Percentiles rank a stretch among this genome's conserved stretches.
Conservation (phyloP, 1,140 invertebrate species). For the Plodia interpunctella region DNA sequence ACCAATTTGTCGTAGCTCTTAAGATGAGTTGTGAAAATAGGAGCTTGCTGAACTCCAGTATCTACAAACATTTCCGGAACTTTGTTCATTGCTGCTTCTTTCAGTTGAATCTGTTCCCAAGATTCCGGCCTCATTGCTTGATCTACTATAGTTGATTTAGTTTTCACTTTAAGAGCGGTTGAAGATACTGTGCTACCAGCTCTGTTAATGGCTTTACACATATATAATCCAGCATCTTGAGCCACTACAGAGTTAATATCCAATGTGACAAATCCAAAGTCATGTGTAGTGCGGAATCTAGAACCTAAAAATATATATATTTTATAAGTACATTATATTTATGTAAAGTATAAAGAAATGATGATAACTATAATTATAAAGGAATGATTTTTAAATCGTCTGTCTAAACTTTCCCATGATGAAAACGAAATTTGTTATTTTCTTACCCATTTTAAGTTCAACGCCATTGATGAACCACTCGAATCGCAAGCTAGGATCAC, state of each 20-base stretch:
- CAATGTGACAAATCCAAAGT: conserved; percentile 95
- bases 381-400: too few species aligned
- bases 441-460: conserved; percentile 90
- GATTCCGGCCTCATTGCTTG: conserved; percentile 91
- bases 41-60: conserved; percentile 88
- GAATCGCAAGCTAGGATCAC: conserved; percentile 92
- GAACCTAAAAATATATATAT: conserved; percentile 85
- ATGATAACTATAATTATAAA: too few species aligned
- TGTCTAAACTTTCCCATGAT: too few species aligned
- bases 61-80: conserved; percentile 91
- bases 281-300: conserved; percentile 91
- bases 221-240: conserved; percentile 94
- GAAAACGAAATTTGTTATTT: too few species aligned
- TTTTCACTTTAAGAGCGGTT: conserved; percentile 91
- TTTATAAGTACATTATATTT: too few species aligned
- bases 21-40: conserved; percentile 94
- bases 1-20: conserved; percentile 90
- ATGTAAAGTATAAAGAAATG: too few species aligned
- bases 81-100: conserved; percentile 92
- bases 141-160: conserved; percentile 86
- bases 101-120: conserved; percentile 92
- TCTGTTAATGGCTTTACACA: conserved; percentile 94
- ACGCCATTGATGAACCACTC: conserved; percentile 97
- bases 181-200: conserved; percentile 94
- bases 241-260: conserved; percentile 93